A percentile compares a stretch with the other conserved stretches of the same genome.
phyloP scores from a whole-genome alignment of 2,888 invertebrate genomes.

The Nephrocerus scutellatus region DNA sequence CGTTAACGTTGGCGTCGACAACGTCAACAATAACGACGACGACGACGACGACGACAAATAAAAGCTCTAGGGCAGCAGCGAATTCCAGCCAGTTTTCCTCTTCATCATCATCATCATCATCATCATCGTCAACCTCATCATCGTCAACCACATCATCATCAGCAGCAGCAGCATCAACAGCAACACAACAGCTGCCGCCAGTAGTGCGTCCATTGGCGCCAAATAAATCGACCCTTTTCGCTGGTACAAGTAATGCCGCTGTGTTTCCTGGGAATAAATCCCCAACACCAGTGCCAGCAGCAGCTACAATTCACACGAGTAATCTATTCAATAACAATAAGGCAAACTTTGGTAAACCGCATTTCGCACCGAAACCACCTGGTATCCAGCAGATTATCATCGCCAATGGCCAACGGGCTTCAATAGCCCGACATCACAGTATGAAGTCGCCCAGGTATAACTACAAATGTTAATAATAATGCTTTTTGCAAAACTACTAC shows the following conservation, averaged over 20 bases:
- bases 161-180: conserved; percentile 22
- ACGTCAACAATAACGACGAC: conserved; percentile 20
- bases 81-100: conserved; percentile 9
- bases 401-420: conserved; percentile 42
- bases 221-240: conserved; percentile 45
- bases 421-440: conserved; percentile 71
- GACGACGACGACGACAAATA: conserved; percentile 23
- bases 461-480: conserved; percentile 5
- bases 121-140: conserved; percentile 18
- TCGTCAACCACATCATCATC: conserved; percentile 16
- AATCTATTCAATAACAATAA: too few relatives aligned
- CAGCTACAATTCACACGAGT: too few relatives aligned
- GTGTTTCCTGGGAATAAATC: conserved; percentile 16
- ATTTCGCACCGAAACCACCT: conserved; percentile 79
- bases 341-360: conserved; percentile 71
- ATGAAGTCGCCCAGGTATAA: conserved; percentile 69
- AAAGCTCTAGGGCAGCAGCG: too few relatives aligned
- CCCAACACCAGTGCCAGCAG: conserved; percentile 30
- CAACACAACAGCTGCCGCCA: conserved; percentile 22
- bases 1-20: conserved; percentile 27
- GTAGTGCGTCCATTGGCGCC: conserved; percentile 37
- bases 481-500: too few relatives aligned
- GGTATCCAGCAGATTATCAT: conserved; percentile 47
- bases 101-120: conserved; percentile 13
- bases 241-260: conserved; percentile 17